Evolutionary conservation across 23 tunicate species (phyloP).

Genomic region (Oikopleura dioica): DNA sequence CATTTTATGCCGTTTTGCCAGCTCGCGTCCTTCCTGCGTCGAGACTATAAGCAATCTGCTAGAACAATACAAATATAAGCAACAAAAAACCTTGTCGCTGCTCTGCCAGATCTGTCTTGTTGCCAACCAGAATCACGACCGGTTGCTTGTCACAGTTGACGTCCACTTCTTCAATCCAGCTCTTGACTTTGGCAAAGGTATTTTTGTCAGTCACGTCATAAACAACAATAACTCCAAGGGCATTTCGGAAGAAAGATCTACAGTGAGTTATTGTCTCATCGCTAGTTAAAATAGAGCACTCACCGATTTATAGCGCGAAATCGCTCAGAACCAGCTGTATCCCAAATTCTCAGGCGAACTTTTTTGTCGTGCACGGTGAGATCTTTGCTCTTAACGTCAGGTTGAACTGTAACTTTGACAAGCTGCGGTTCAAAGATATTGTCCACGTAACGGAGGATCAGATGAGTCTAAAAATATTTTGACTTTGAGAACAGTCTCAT

Average conservation of each 20-base stretch:
- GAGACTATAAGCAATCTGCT: neutral
- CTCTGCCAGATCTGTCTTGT: constrained; percentile 10
- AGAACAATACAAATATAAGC: neutral
- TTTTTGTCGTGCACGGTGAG: neutral
- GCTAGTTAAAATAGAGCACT: neutral
- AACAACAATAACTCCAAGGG: neutral
- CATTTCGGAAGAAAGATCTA: neutral
- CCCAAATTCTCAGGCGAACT: neutral
- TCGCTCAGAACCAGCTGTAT: neutral
- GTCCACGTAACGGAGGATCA: neutral
- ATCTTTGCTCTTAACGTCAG: neutral
- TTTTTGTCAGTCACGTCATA: neutral
- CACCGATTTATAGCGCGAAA: neutral
- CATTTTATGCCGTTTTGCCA: neutral
- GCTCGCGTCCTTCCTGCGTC: neutral
- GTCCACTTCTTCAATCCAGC: neutral
- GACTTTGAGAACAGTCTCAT: no score
- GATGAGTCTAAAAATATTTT: no score
- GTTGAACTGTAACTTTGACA: neutral
- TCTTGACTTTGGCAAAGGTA: neutral
- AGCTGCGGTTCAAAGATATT: neutral
- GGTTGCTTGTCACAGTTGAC: neutral
- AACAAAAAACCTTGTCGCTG: neutral
- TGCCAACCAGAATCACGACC: constrained; percentile 14
- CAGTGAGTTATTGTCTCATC: neutral